phyloP scores from a whole-genome alignment of 2,797 vertebrate species.

The Borostomias antarcticus region DNA sequence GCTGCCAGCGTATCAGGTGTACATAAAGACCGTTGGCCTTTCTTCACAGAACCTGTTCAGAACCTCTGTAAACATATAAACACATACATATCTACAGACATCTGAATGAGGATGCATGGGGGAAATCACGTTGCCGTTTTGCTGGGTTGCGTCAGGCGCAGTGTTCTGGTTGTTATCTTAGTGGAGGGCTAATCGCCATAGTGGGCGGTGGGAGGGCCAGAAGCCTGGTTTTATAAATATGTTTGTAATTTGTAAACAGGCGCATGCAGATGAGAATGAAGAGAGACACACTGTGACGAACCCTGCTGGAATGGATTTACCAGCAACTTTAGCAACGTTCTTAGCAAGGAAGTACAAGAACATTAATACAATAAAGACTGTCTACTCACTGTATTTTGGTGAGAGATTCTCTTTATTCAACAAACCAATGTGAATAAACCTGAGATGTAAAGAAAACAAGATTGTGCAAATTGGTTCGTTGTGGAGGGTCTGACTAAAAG shows the following conservation, averaged over 20 bases:
- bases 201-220: slow-evolving; percentile 76
- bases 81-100: not conserved
- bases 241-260: slow-evolving; percentile 77
- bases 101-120: slow-evolving; percentile 50
- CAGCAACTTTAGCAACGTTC: slow-evolving; percentile 75
- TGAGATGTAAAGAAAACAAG: too few relatives aligned
- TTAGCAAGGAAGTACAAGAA: slow-evolving; percentile 62
- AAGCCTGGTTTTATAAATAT: slow-evolving; percentile 76
- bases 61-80: not conserved
- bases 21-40: too few relatives aligned
- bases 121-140: slow-evolving; percentile 63
- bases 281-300: slow-evolving; percentile 76
- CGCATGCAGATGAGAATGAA: slow-evolving; percentile 73
- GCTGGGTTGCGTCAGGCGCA: slow-evolving; percentile 75
- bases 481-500: not conserved
- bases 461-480: too few relatives aligned
- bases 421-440: slow-evolving; percentile 43
- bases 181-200: slow-evolving; percentile 77
- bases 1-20: too few relatives aligned
- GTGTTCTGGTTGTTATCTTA: slow-evolving; percentile 76
- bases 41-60: not conserved
- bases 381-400: slow-evolving; percentile 72
- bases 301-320: slow-evolving; percentile 65
- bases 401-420: slow-evolving; percentile 64
- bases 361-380: slow-evolving; percentile 74